Percentiles rank a stretch among this genome's conserved stretches.
Conservation (phyloP, 2,888 invertebrate species). For the Chydorus sphaericus region DNA sequence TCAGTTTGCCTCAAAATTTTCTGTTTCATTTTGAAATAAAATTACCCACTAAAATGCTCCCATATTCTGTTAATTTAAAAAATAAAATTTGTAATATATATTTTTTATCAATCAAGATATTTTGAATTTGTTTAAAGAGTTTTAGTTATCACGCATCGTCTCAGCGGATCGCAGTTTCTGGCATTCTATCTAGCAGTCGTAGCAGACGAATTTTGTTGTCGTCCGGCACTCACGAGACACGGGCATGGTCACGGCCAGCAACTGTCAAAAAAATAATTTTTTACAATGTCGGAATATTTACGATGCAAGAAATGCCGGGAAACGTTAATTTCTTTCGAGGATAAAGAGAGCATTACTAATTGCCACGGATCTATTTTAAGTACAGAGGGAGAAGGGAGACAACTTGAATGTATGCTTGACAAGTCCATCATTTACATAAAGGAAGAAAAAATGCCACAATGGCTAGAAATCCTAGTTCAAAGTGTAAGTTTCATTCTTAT, state of each 20-base stretch:
- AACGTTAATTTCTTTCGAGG: background rate
- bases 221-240: too few relatives aligned
- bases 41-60: too few relatives aligned
- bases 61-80: too few relatives aligned
- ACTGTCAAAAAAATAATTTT: too few relatives aligned
- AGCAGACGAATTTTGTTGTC: constrained; percentile 8
- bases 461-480: constrained; percentile 40
- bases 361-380: constrained; percentile 1
- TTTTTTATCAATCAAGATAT: background rate
- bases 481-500: constrained; percentile 25
- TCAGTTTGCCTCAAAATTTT: constrained; percentile 72
- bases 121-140: too few relatives aligned
- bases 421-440: constrained; percentile 29
- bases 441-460: constrained; percentile 41
- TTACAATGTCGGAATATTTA: constrained; percentile 3
- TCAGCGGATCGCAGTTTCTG: background rate
- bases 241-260: too few relatives aligned
- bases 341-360: background rate
- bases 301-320: constrained; percentile 5
- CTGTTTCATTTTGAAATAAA: too few relatives aligned
- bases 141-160: too few relatives aligned
- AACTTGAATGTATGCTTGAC: background rate
- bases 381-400: background rate
- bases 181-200: background rate
- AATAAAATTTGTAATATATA: background rate